Percentiles rank a stretch among this genome's conserved stretches.
These are phyloP conservation scores for Tineola bisselliella DNA, from an alignment of 2,888 invertebrate genomes.

Conservation along the genomic window DNA sequence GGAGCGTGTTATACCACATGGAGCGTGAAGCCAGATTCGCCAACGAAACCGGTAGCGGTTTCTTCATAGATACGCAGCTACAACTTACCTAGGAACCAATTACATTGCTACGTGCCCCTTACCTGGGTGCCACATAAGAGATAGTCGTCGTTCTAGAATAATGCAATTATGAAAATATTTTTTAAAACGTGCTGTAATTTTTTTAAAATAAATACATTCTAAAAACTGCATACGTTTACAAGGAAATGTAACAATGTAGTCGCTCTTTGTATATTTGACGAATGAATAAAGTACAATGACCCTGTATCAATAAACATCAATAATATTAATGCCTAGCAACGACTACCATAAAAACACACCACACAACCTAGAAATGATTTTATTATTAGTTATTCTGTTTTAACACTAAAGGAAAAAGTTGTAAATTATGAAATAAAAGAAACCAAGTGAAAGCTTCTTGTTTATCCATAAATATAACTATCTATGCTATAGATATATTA, in stretches of 20 bases:
- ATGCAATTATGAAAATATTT: too few relatives aligned
- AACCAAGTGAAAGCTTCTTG: background rate
- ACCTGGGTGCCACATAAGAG: background rate
- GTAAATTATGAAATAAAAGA: background rate
- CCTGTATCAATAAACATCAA: background rate
- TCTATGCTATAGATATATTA: too few relatives aligned
- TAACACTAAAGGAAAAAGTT: background rate
- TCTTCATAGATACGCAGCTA: background rate
- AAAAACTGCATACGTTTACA: too few relatives aligned
- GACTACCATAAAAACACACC: background rate
- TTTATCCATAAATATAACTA: background rate
- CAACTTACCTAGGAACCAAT: background rate
- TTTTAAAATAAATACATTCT: too few relatives aligned
- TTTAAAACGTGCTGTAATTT: too few relatives aligned
- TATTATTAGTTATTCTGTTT: background rate
- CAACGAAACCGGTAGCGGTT: background rate
- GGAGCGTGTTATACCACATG: constrained; percentile 20
- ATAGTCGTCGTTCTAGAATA: background rate
- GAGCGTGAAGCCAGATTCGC: background rate
- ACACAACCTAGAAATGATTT: background rate
- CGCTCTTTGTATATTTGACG: background rate
- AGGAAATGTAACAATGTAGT: too few relatives aligned
- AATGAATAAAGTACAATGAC: background rate
- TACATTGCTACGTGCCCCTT: background rate
- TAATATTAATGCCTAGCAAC: constrained; percentile 3